Evolutionary conservation across 2,888 invertebrate species (phyloP).

Genomic region (Rhodophaea formosa): DNA sequence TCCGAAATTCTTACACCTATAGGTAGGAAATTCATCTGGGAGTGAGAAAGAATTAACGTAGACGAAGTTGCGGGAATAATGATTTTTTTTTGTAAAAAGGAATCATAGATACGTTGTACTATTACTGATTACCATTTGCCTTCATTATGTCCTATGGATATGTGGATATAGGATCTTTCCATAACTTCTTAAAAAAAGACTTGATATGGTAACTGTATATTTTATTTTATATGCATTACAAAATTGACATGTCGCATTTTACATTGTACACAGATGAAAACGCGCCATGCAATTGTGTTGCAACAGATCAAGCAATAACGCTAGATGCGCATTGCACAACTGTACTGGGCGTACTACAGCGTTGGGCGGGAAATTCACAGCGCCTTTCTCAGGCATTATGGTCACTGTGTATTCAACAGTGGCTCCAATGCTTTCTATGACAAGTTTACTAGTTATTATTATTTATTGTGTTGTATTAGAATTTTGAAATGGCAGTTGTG

Average conservation of each 20-base stretch:
- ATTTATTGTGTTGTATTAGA: neutral
- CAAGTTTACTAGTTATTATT: neutral
- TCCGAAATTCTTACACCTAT: too few species aligned
- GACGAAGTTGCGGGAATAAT: too few species aligned
- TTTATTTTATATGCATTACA: too few species aligned
- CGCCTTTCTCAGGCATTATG: neutral
- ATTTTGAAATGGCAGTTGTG: neutral
- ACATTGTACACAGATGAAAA: neutral
- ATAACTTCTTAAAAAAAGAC: too few species aligned
- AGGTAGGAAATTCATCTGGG: too few species aligned
- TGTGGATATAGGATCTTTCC: too few species aligned
- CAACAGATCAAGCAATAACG: constrained; percentile 1
- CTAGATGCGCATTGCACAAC: neutral
- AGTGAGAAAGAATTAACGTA: too few species aligned
- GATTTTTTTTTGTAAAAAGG: too few species aligned
- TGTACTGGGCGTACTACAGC: neutral
- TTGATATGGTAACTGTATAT: too few species aligned
- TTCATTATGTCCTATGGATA: too few species aligned
- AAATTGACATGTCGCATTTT: neutral
- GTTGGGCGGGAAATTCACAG: constrained; percentile 12
- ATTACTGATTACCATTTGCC: too few species aligned
- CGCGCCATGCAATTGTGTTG: constrained; percentile 19
- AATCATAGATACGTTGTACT: too few species aligned
- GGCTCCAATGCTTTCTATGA: neutral
- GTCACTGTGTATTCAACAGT: neutral